These are phyloP conservation scores for Ryuthela nishihirai DNA, from an alignment of 2,888 invertebrate genomes.

Conservation along the genomic window DNA sequence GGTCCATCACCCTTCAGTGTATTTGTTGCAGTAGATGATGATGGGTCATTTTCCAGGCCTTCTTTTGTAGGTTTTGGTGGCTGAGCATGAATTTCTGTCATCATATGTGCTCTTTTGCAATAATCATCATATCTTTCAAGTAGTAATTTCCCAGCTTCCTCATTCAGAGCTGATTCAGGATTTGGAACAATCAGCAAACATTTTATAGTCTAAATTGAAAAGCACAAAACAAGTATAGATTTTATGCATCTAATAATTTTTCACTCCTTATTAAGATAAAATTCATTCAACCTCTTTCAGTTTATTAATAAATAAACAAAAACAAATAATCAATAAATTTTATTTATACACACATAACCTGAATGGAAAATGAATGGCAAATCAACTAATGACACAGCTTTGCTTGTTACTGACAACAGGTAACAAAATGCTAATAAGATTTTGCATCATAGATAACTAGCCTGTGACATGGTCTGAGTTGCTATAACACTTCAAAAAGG, in stretches of 20 bases:
- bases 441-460: no score
- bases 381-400: no score
- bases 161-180: conserved; percentile 94
- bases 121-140: conserved; percentile 91
- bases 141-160: conserved; percentile 90
- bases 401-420: no score
- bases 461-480: no score
- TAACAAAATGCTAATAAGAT: no score
- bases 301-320: neutral
- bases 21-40: conserved; percentile 47
- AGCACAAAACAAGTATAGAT: conserved; percentile 2
- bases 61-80: conserved; percentile 44
- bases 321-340: neutral
- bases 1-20: conserved; percentile 61
- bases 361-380: no score
- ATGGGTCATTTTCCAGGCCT: conserved; percentile 26
- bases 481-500: no score
- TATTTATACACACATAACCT: no score
- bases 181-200: conserved; percentile 96
- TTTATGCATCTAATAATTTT: no score
- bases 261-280: no score
- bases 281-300: no score
- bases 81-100: conserved; percentile 81
- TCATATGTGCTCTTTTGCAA: conserved; percentile 79
- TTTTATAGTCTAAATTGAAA: conserved; percentile 68